Evolutionary conservation across 2,888 invertebrate species (phyloP).

Genomic region (Caenorhabditis parvicauda): DNA sequence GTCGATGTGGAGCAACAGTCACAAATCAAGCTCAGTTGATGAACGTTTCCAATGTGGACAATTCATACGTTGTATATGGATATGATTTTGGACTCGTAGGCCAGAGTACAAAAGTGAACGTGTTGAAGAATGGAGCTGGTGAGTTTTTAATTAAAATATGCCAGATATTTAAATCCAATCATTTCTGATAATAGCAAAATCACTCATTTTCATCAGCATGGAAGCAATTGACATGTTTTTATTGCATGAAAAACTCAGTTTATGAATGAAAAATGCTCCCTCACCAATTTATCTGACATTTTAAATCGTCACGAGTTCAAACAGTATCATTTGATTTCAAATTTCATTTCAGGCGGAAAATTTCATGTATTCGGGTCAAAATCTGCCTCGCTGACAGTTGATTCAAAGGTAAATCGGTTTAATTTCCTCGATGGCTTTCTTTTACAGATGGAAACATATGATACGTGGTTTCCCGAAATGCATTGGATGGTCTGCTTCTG

Average conservation of each 20-base stretch:
- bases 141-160: background rate
- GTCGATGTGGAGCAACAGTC: constrained; percentile 29
- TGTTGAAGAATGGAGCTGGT: constrained; percentile 36
- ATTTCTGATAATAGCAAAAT: background rate
- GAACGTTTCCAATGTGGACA: constrained; percentile 25
- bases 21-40: constrained; percentile 31
- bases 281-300: too few relatives aligned
- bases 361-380: constrained; percentile 33
- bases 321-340: background rate
- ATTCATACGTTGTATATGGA: constrained; percentile 18
- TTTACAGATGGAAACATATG: constrained; percentile 24
- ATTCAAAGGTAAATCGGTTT: constrained; percentile 21
- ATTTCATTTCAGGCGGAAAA: constrained; percentile 20
- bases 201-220: background rate
- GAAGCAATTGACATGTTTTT: too few relatives aligned
- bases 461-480: constrained; percentile 36
- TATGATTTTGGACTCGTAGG: constrained; percentile 36
- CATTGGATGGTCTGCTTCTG: constrained; percentile 37
- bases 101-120: constrained; percentile 30
- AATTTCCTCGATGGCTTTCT: background rate
- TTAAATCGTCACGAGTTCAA: too few relatives aligned
- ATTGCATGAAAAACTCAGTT: too few relatives aligned
- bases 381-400: constrained; percentile 29
- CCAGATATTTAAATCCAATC: background rate
- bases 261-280: too few relatives aligned